Evolutionary conservation across 2,888 invertebrate genomes (phyloP).

Genomic region (Deilephila porcellus): DNA sequence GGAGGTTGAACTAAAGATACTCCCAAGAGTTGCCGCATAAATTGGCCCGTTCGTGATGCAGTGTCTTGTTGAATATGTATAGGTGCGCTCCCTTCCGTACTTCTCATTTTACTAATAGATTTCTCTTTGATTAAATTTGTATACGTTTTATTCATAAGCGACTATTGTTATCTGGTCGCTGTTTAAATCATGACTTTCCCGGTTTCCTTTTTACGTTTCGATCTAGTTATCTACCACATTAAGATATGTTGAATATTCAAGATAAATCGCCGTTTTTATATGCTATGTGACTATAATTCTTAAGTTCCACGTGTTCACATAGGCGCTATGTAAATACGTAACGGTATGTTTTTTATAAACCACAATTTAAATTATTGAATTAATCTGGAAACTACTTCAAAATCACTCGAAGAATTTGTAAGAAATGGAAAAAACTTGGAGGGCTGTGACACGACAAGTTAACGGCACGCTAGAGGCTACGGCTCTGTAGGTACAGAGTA

Average conservation of each 20-base stretch:
- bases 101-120: conserved; percentile 86
- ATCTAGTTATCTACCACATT: conserved; percentile 24
- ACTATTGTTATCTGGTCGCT: conserved; percentile 75
- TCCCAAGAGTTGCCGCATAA: conserved; percentile 81
- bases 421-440: conserved; percentile 16
- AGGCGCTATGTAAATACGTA: neutral
- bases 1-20: conserved; percentile 78
- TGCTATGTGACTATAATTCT: neutral
- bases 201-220: conserved; percentile 4
- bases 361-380: conserved; percentile 19
- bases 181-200: conserved; percentile 51
- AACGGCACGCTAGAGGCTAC: conserved; percentile 18
- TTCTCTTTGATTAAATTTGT: conserved; percentile 85
- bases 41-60: conserved; percentile 84
- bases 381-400: neutral
- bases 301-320: neutral
- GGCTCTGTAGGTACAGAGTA: neutral
- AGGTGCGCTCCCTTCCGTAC: conserved; percentile 84
- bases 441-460: conserved; percentile 20
- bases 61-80: conserved; percentile 84
- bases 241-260: conserved; percentile 1
- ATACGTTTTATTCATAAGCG: conserved; percentile 83
- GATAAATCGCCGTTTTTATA: neutral
- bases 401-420: conserved; percentile 22
- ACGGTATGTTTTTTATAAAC: neutral